Percentiles rank a stretch among this genome's conserved stretches.
Conservation (phyloP, 2,888 invertebrate genomes). For the Heteromurus nitidus region DNA sequence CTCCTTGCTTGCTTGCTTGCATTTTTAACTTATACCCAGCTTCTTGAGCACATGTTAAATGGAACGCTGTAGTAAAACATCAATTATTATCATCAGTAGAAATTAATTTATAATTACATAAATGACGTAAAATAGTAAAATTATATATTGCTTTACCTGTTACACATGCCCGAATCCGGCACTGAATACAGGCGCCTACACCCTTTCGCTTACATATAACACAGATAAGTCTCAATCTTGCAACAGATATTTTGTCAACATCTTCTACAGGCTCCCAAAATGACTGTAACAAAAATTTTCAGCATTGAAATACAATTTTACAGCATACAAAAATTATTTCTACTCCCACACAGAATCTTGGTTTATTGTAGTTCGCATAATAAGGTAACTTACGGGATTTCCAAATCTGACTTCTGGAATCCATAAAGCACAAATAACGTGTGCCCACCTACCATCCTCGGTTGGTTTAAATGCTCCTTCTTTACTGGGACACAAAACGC, state of each 20-base stretch:
- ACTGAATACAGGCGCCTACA: conserved; percentile 51
- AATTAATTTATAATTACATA: background rate
- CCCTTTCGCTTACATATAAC: conserved; percentile 43
- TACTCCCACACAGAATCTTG: background rate
- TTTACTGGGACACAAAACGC: conserved; percentile 41
- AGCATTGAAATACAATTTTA: background rate
- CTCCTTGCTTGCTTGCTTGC: background rate
- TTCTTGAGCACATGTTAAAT: conserved; percentile 32
- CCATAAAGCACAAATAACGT: conserved; percentile 49
- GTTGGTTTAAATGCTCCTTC: conserved; percentile 50
- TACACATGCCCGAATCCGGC: conserved; percentile 25
- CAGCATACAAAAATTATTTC: background rate
- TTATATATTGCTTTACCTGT: conserved; percentile 19
- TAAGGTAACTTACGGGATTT: conserved; percentile 29
- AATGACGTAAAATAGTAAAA: background rate
- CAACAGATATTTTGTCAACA: conserved; percentile 34
- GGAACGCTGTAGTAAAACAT: conserved; percentile 25
- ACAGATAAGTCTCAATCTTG: conserved; percentile 39
- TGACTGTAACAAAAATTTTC: conserved; percentile 8
- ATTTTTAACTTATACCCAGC: conserved; percentile 28
- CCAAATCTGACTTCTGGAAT: conserved; percentile 51
- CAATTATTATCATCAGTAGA: background rate
- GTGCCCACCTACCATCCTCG: conserved; percentile 45
- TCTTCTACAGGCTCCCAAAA: conserved; percentile 43
- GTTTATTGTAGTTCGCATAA: background rate